Evolutionary conservation across 2,113 vertebrate species (phyloP), one percentile per base, ranked within the genome.

Genomic region (Nyctibius bracteatus): DNA sequence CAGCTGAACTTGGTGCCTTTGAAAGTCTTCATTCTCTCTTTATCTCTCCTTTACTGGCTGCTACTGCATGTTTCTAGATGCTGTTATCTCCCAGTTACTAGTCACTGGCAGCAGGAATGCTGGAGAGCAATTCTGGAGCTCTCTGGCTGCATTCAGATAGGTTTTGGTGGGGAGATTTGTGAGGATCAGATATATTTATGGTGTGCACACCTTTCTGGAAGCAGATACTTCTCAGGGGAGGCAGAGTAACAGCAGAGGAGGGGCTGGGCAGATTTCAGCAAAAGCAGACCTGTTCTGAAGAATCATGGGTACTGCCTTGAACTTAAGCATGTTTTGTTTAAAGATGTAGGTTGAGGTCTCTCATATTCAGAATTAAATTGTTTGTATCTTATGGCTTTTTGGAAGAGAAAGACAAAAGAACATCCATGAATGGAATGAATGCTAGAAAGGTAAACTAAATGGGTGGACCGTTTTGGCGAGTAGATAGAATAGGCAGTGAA

Each of bases 221-320:
- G 14, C 1, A 1, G n/a, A 17, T 71, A 1, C 30, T 21, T 58
- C 57, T 77, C 20, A 7, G 15, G 0, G 1, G 30, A 28, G 27
- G 9, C 20, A 37, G 52, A 43, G 20, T 20, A 59, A 41, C 33
- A 65, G 30, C 55, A 18, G 37, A 25, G 24, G 37, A 73, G 24
- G n/a, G 35, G 23, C 2, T 6, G 20, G n/a, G 30, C 37, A 81
- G 63, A 41, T 63, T 75, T 55, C 10, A 24, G 25, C 33, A 39
- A 31, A 62, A 65, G 17, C 41, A 63, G 23, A 25, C 24, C n/a
- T 0, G 1, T 75, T 65, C 44, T 94, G n/a, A 80, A 63, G 39
- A 41, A 37, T 58, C 10, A 4, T 1, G 3, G 9, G 19, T 30
- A 4, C 6, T 72, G 49, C 28, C 23, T 66, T 71, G 31, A 73